Base-by-base conservation (phyloP, 2,113 vertebrate genomes). In the Sterrhoptilus dennistouni region DNA sequence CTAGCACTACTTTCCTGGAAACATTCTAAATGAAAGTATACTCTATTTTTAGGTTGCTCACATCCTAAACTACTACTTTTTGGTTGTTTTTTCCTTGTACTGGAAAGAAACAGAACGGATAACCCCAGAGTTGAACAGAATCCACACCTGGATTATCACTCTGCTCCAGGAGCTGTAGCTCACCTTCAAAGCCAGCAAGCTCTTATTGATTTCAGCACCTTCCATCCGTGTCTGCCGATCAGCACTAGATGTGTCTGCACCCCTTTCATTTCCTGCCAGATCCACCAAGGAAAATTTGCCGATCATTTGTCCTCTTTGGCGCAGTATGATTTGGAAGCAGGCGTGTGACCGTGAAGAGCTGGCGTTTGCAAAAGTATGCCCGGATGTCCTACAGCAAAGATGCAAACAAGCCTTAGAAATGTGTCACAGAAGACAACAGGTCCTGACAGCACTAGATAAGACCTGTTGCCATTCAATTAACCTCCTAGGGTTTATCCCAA, bases 201-300 rank as follows among this genome's bases (percentile, higher is more conserved):
- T 99, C 90, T 99, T 99, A 96, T 99, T 99, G 97, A 99, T 99
- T 97, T 99, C 99, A 7, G 99, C 98, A 2, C 98, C 99, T 97
- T 99, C 99, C 95, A 99, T 98, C 76, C 99, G 97, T 50, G 99
- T 99, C 97, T 98, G 98, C 79, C 99, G 98, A 96, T 99, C 99
- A 40, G 98, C 99, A 93, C 98, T 99, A 65, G 98, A 98, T 25
- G 99, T 99, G 44, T 99, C 99, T 1, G 98, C 99, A 18, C 99
- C 99, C 42, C 99, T 98, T 96, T 99, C 99, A 2, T 99, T 99
- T 57, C 99, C 99, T n/a, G 99, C 99, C 96, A 99, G 97, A 95
- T 99, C 99, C 38, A 99, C 98, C 96, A 99, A 95, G 23, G 99
- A 99, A 95, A 99, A 99, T 86, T 99, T 99, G 90, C 99, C 99